phyloP scores from a whole-genome alignment of 1,140 invertebrate genomes.

The Ephestia elutella region DNA sequence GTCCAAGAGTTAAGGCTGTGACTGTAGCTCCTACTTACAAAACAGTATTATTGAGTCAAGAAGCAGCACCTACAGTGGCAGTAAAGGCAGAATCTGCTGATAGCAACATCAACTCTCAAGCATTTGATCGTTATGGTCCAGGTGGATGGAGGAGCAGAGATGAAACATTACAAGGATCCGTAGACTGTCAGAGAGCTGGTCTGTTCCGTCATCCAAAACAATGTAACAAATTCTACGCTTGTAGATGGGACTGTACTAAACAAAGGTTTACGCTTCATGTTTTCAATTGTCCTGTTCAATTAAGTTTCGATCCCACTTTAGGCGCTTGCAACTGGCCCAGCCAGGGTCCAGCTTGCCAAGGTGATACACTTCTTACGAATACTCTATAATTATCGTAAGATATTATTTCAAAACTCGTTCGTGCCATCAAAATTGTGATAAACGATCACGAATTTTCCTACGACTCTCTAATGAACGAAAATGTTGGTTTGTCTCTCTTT shows the following conservation, averaged over 20 bases:
- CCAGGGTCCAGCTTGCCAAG: conserved; percentile 84
- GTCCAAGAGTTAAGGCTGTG: conserved; percentile 54
- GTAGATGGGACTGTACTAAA: conserved; percentile 87
- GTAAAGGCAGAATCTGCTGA: conserved; percentile 24
- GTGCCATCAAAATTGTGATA: conserved; percentile 71
- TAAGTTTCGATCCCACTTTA: conserved; percentile 84
- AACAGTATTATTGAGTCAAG: conserved; percentile 59
- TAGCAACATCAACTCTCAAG: conserved; percentile 39
- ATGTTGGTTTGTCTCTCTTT: conserved; percentile 27
- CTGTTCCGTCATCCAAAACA: conserved; percentile 87
- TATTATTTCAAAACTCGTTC: conserved; percentile 37
- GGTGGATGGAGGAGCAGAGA: conserved; percentile 73
- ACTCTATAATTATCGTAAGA: conserved; percentile 47
- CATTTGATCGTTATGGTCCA: conserved; percentile 75
- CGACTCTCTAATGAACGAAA: not conserved
- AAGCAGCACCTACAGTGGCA: conserved; percentile 29
- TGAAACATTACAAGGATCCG: conserved; percentile 77
- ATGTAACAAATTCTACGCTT: conserved; percentile 90
- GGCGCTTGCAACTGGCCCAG: conserved; percentile 90
- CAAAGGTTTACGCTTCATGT: conserved; percentile 85
- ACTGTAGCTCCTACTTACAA: conserved; percentile 67
- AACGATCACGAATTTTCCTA: conserved; percentile 43
- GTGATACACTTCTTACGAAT: conserved; percentile 80
- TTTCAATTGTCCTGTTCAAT: conserved; percentile 87
- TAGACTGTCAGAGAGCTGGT: conserved; percentile 84